Evolutionary conservation across 2,888 invertebrate genomes (phyloP), one percentile per base, ranked within the genome.

Genomic region (Plebejus argus): DNA sequence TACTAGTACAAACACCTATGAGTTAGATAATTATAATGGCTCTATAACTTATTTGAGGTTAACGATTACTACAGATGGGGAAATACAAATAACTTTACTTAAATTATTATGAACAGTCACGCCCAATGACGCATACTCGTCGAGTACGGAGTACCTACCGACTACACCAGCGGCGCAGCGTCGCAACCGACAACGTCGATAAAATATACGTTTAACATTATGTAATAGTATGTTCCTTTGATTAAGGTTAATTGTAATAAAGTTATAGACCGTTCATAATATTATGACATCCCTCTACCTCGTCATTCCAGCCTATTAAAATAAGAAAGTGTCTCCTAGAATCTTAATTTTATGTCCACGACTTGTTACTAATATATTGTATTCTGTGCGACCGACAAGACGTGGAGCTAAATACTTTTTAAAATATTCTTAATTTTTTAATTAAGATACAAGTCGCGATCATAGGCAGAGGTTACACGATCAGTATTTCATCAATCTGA

Each of bases 81-180:
- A 33, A 66, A 66, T 66, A 66, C 66, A 66, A 66, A 66, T 72
- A 72, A 23, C 72, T 39, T 20, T 74, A 74, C 45, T 28, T 74
- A 53, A 53, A 74, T 53, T 53, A 66, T 66, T 53, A 74, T 74
- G 23, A 72, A 71, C 71, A 74, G 74, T 74, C 74, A 74, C 74
- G 74, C 74, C 74, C 74, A 53, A 28, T 74, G 74, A 74, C 74
- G 74, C 74, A 74, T 49, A 53, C 49, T 28, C 28, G 45, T 23
- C 72, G 20, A 72, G 72, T 74, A 45, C 71, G 5, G 39, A 45
- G 2, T 35, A 39, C 39, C 39, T 39, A 39, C 39, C 23, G 4
- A 23, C 15, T 20, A 39, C 71, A 39, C 49, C 49, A 20, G 28
- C 72, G 28, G 23, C 12, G 20, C 8, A 45, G n/a, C 74, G 74